Conservation (phyloP, 2,113 vertebrate genomes). For the Hippocampus mohnikei region DNA sequence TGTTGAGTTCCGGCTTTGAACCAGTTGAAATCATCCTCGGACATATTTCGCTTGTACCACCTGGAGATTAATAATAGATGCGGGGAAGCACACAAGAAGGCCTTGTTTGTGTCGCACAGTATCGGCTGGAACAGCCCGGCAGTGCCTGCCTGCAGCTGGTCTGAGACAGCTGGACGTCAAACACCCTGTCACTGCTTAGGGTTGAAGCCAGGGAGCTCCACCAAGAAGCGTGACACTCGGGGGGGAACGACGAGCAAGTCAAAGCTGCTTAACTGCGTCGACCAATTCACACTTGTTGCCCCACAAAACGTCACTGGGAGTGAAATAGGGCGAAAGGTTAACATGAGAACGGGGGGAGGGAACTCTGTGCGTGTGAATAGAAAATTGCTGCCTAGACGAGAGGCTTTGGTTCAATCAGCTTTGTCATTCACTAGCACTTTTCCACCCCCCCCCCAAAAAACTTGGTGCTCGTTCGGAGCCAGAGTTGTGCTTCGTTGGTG, state of each 20-base stretch:
- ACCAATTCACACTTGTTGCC: not conserved
- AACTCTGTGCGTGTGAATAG: slow-evolving; percentile 6
- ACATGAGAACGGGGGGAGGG: not conserved
- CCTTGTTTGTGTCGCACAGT: not conserved
- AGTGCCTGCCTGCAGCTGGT: slow-evolving; percentile 80
- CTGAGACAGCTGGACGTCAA: slow-evolving; percentile 64
- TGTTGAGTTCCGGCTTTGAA: too few species aligned
- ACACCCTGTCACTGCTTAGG: slow-evolving; percentile 11
- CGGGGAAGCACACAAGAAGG: not conserved
- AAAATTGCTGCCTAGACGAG: slow-evolving; percentile 32
- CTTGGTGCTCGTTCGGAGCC: too few species aligned
- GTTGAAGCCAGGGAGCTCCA: slow-evolving; percentile 35
- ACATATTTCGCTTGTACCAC: not conserved
- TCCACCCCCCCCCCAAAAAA: too few species aligned
- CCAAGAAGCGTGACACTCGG: slow-evolving; percentile 18
- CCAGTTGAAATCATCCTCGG: not conserved
- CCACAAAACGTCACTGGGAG: slow-evolving; percentile 12
- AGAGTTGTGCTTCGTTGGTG: too few species aligned
- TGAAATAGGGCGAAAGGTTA: slow-evolving; percentile 43
- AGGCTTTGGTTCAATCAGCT: slow-evolving; percentile 42
- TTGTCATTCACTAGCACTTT: not conserved
- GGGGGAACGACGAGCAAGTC: not conserved
- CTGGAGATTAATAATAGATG: not conserved
- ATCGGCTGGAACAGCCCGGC: not conserved
- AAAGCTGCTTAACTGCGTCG: slow-evolving; percentile 10